Percentiles rank a stretch among this genome's conserved stretches.
Conservation (phyloP, 2,888 invertebrate genomes). For the Ophonus ardosiacus region DNA sequence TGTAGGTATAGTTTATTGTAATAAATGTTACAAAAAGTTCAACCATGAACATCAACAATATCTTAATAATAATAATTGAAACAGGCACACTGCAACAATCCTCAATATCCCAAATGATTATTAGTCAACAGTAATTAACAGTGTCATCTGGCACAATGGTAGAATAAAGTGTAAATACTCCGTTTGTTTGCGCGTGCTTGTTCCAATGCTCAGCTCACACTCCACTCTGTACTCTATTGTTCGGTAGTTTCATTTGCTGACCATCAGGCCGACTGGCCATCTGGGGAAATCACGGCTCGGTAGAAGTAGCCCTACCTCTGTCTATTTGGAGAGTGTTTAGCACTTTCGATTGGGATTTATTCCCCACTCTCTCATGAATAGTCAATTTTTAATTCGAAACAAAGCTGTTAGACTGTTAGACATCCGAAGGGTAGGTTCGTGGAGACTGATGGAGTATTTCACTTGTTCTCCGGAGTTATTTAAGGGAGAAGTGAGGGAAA, state of each 20-base stretch:
- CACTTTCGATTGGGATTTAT: constrained; percentile 41
- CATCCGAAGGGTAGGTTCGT: constrained; percentile 21
- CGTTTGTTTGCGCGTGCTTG: background rate
- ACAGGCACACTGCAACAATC: background rate
- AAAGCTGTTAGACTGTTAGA: constrained; percentile 23
- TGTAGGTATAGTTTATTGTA: too few relatives aligned
- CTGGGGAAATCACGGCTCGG: constrained; percentile 24
- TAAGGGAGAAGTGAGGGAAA: constrained; percentile 24
- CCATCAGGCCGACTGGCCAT: constrained; percentile 6
- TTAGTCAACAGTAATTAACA: background rate
- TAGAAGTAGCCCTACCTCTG: background rate
- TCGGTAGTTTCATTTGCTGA: constrained; percentile 22
- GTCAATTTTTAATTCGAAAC: constrained; percentile 44
- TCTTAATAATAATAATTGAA: background rate
- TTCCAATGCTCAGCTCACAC: background rate
- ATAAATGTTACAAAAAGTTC: too few relatives aligned
- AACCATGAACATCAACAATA: background rate
- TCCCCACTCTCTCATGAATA: constrained; percentile 36
- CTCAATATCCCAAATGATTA: background rate
- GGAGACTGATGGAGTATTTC: constrained; percentile 1
- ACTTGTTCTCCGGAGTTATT: constrained; percentile 22
- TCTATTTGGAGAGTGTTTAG: constrained; percentile 8
- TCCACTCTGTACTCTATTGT: background rate
- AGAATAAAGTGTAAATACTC: background rate
- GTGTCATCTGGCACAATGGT: background rate